Evolutionary conservation across 2,113 vertebrate genomes (phyloP).

Genomic region (Cricetomys ansorgei): DNA sequence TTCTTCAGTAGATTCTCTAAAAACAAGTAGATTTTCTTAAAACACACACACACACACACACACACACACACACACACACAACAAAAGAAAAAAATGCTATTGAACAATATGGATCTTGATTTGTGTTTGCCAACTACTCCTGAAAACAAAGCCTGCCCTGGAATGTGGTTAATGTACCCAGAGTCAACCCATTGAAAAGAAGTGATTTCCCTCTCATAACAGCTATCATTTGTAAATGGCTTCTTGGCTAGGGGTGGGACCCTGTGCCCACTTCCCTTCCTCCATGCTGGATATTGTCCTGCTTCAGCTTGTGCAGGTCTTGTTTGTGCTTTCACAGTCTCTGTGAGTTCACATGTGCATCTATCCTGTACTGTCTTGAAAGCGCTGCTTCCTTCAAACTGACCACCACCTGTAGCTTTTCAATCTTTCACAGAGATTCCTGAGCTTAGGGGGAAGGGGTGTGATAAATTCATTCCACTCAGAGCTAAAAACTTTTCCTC

Average conservation of each 20-base stretch:
- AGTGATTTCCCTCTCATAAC: not conserved
- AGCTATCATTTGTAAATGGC: not conserved
- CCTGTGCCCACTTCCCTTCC: not conserved
- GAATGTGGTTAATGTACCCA: too few species aligned
- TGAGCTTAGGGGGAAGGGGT: not conserved
- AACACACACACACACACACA: not conserved
- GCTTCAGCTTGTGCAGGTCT: not conserved
- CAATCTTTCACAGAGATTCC: not conserved
- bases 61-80: not conserved
- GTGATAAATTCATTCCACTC: not conserved
- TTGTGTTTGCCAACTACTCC: not conserved
- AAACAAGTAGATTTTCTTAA: not conserved
- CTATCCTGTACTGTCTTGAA: not conserved
- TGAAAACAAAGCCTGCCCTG: not conserved
- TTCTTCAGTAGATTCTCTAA: conserved; percentile 37
- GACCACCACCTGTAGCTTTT: not conserved
- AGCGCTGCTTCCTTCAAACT: not conserved
- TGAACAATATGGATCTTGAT: not conserved
- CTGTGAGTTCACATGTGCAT: not conserved
- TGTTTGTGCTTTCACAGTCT: not conserved
- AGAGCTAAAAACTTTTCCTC: not conserved
- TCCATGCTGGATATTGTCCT: not conserved
- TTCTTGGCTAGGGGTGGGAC: not conserved
- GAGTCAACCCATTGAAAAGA: not conserved
- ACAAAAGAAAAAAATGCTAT: not conserved